Conservation (phyloP, 1,140 invertebrate genomes). For the Anastrepha obliqua region DNA sequence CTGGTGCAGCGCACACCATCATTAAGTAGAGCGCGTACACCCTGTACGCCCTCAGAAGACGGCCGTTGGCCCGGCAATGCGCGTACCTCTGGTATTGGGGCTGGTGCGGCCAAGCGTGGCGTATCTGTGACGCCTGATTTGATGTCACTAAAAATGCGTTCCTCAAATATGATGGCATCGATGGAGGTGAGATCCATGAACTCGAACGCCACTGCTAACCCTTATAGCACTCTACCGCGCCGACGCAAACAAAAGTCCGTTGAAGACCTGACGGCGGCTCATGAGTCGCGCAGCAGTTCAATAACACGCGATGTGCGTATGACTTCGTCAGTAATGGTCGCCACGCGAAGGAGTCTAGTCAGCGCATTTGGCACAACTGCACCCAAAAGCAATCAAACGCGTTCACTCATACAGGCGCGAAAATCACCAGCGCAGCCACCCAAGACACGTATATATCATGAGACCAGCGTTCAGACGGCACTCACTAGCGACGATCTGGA, state of each 20-base stretch:
- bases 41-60: slow-evolving; percentile 82
- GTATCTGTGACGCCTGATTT: slow-evolving; percentile 69
- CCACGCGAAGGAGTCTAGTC: slow-evolving; percentile 61
- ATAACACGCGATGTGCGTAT: slow-evolving; percentile 73
- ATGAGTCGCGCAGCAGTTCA: slow-evolving; percentile 73
- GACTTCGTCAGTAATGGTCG: slow-evolving; percentile 72
- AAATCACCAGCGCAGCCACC: slow-evolving; percentile 59
- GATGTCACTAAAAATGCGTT: slow-evolving; percentile 67
- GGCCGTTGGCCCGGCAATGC: slow-evolving; percentile 79
- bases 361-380: slow-evolving; percentile 64
- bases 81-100: slow-evolving; percentile 56
- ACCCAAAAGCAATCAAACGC: slow-evolving; percentile 53
- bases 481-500: slow-evolving; percentile 83
- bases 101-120: slow-evolving; percentile 57
- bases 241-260: slow-evolving; percentile 78
- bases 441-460: slow-evolving; percentile 85
- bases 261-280: slow-evolving; percentile 75
- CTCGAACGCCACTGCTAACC: slow-evolving; percentile 74
- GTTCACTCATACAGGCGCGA: slow-evolving; percentile 66
- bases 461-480: slow-evolving; percentile 84
- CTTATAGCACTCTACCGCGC: slow-evolving; percentile 86
- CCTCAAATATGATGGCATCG: slow-evolving; percentile 67
- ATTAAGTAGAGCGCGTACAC: slow-evolving; percentile 77
- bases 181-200: slow-evolving; percentile 73
- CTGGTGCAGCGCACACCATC: slow-evolving; percentile 78